Evolutionary conservation across 1,140 invertebrate species (phyloP).

Genomic region (Asbolus verrucosus): DNA sequence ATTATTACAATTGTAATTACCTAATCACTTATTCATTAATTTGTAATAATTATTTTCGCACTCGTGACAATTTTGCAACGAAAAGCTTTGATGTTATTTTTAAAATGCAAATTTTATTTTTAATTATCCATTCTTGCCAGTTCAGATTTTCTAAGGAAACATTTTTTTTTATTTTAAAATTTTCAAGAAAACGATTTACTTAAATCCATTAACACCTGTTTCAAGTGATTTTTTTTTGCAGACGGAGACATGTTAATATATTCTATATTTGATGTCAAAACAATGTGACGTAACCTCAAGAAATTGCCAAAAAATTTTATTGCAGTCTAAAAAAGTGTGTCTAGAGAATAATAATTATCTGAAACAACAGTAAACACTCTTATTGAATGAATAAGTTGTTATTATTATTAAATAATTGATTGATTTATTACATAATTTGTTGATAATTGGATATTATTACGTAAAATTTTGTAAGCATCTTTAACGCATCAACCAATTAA

Average conservation of each 20-base stretch:
- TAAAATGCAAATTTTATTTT: neutral
- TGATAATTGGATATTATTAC: slow-evolving; percentile 12
- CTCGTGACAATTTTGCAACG: neutral
- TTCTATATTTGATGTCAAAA: neutral
- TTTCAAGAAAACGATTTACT: neutral
- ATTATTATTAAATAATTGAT: slow-evolving; percentile 27
- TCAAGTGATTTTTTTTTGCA: too few species aligned
- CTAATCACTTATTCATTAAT: slow-evolving; percentile 16
- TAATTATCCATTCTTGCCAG: slow-evolving; percentile 9
- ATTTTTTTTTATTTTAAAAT: slow-evolving; percentile 11
- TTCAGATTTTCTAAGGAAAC: slow-evolving; percentile 16
- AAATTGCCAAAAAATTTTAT: slow-evolving; percentile 15
- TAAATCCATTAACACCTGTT: slow-evolving; percentile 21
- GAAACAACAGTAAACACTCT: slow-evolving; percentile 9
- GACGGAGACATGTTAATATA: neutral
- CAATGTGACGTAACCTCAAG: slow-evolving; percentile 12
- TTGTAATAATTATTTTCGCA: slow-evolving; percentile 16
- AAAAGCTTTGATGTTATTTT: slow-evolving; percentile 8
- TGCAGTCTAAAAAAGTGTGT: neutral
- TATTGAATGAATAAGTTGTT: slow-evolving; percentile 14
- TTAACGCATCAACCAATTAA: slow-evolving; percentile 12
- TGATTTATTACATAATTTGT: slow-evolving; percentile 29
- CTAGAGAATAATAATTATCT: neutral
- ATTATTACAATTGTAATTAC: slow-evolving; percentile 31
- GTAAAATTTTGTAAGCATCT: neutral